Percentiles rank a stretch among this genome's conserved stretches.
phyloP scores from a whole-genome alignment of 2,888 invertebrate species.

The Mesoligia furuncula region DNA sequence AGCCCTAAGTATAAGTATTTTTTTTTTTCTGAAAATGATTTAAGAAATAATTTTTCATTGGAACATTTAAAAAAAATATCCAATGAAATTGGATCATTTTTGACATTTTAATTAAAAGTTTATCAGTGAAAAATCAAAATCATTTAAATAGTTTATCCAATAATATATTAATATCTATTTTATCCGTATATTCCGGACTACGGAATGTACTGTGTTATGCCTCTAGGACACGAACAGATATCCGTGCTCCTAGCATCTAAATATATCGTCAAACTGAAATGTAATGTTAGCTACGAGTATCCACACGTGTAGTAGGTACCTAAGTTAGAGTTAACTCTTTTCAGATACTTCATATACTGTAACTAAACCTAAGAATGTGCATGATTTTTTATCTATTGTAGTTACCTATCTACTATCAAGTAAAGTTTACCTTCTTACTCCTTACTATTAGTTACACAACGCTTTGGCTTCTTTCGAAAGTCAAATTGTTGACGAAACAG shows the following conservation, averaged over 20 bases:
- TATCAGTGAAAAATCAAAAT: background rate
- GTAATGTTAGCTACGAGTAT: background rate
- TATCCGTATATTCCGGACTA: background rate
- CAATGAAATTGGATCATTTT: background rate
- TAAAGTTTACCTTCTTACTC: background rate
- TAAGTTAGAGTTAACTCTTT: background rate
- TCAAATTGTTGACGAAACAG: too few relatives aligned
- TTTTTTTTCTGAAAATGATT: too few relatives aligned
- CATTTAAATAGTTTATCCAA: background rate
- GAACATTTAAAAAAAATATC: too few relatives aligned
- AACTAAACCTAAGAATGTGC: background rate
- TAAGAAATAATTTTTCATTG: too few relatives aligned
- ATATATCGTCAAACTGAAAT: background rate
- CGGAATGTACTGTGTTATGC: background rate
- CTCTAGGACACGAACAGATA: background rate
- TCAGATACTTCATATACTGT: background rate
- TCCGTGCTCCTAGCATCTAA: background rate
- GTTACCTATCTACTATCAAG: background rate
- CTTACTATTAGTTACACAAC: too few relatives aligned
- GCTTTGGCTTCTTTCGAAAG: too few relatives aligned
- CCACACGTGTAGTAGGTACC: background rate
- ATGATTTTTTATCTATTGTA: background rate
- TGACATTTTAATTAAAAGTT: background rate
- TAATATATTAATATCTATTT: background rate
- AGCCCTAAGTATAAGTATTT: too few relatives aligned